A percentile compares a stretch with the other conserved stretches of the same genome.
Evolutionary conservation across 2,797 vertebrate genomes (phyloP).

Genomic region (Mormyrus hasselquistii): DNA sequence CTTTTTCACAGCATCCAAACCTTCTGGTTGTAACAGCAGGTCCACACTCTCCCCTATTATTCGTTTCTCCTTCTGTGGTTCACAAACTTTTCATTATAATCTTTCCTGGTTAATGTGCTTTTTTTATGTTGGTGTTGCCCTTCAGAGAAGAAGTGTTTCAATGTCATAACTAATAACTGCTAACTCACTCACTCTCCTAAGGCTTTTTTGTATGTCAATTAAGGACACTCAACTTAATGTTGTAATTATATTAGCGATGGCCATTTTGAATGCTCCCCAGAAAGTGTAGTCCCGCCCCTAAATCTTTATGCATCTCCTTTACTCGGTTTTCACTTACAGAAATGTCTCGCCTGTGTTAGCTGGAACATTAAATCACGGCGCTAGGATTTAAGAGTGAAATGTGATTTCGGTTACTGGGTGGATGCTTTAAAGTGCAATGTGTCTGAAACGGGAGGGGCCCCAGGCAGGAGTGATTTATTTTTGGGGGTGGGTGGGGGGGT

Average conservation of each 20-base stretch:
- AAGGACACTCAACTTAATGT: neutral
- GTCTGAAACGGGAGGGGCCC: conserved; percentile 41
- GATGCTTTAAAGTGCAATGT: conserved; percentile 49
- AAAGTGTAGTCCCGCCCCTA: neutral
- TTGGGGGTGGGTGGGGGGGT: neutral
- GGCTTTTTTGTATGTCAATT: neutral
- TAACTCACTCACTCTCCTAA: neutral
- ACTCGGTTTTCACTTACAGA: neutral
- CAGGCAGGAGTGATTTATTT: conserved; percentile 3
- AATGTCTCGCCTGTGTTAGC: conserved; percentile 44
- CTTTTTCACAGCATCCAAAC: neutral
- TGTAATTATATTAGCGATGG: neutral
- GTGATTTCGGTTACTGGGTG: conserved; percentile 51
- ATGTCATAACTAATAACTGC: neutral
- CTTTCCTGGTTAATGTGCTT: neutral
- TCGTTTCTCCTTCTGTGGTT: neutral
- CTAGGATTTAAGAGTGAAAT: conserved; percentile 48
- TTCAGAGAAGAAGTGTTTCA: neutral
- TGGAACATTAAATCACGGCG: conserved; percentile 52
- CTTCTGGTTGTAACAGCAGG: neutral
- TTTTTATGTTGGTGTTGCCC: neutral
- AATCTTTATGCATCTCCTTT: neutral
- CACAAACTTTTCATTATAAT: neutral
- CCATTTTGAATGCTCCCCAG: neutral
- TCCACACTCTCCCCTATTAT: neutral